Evolutionary conservation across 2,113 vertebrate species (phyloP), one percentile per base, ranked within the genome.

Genomic region (Ploceus nigricollis): DNA sequence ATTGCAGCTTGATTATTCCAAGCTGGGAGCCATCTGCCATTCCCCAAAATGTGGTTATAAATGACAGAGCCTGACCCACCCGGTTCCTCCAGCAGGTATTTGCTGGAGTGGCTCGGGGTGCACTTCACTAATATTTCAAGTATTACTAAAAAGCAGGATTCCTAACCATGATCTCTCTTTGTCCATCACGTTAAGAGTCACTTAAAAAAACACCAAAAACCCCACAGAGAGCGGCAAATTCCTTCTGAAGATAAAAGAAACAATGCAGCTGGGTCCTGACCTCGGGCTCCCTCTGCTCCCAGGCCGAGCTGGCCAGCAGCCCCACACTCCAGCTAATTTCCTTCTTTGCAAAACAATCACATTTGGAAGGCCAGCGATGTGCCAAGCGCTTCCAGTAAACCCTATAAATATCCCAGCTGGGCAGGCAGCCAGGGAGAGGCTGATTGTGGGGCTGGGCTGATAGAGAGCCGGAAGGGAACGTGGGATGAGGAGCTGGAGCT

Each of bases 381-480:
- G 96, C 91, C 96, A 97, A 68, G 90, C 77, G 78, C 87, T 97
- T 97, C 96, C 95, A 96, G 97, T 94, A 96, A 97, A 60, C 4
- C 95, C 96, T 96, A 96, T 96, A 96, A 96, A 96, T 94, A 96
- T 95, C 95, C 6, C 91, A 42, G 69, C 93, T 95, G 50, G 95
- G 96, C 97, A 97, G 58, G 51, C 84, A 56, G 79, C 95, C 96
- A 96, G 92, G 33, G 84, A 88, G 81, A 79, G 75, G 69, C 95
- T 76, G 82, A 68, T 78, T 42, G 89, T 84, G 93, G 88, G 88
- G 88, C 89, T 87, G 87, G 91, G 94, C 87, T 92, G 93, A 93
- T 61, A 89, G 40, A 92, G 82, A 90, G 94, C 57, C 5, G 61
- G 90, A 89, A 94, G 91, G 94, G 90, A 87, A 92, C 2, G 58